Evolutionary conservation across 2,113 vertebrate species (phyloP), one percentile per base, ranked within the genome.

Genomic region (Nothoprocta pentlandii): DNA sequence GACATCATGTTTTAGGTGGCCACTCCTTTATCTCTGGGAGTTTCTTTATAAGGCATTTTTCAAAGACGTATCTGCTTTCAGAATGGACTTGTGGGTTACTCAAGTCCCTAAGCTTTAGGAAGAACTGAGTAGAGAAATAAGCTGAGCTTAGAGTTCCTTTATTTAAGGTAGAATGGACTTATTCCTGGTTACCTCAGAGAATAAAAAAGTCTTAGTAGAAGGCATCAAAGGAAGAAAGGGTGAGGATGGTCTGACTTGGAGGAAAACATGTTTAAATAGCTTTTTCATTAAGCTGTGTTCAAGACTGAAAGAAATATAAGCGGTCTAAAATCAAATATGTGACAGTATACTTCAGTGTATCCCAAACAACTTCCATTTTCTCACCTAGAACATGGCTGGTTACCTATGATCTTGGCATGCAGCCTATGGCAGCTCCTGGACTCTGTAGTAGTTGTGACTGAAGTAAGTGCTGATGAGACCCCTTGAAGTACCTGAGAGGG

Each of bases 11-110:
- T 58, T 79, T 68, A 51, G 34, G 32, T 85, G 80, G 46, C 12
- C 22, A 2, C 42, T 80, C 0, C 0, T 77, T 88, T n/a, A 9
- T 88, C 74, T 71, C 53, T 23, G 59, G 14, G 23, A 19, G 26
- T 53, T 62, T 61, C 3, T 9, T 23, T n/a, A 61, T 49, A 39
- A 25, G 2, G 12, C 71, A 10, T 81, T 93, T 7, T 75, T 94
- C 41, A 39, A 59, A 90, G 49, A 11, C 7, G 3, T 22, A 3
- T 39, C 2, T 41, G 44, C 16, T 70, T 39, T 21, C 85, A 85
- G 53, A 51, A 36, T 8, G 42, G n/a, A 9, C 36, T 21, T 7
- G 4, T 23, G 9, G 10, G 61, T 74, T 92, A 70, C 46, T 81
- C 8, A 68, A 71, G 36, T 76, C 39, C 28, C 85, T 81, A 53